Percentiles rank a stretch among this genome's conserved stretches.
phyloP scores from a whole-genome alignment of 2,888 invertebrate species.

The Dromius quadrimaculatus region DNA sequence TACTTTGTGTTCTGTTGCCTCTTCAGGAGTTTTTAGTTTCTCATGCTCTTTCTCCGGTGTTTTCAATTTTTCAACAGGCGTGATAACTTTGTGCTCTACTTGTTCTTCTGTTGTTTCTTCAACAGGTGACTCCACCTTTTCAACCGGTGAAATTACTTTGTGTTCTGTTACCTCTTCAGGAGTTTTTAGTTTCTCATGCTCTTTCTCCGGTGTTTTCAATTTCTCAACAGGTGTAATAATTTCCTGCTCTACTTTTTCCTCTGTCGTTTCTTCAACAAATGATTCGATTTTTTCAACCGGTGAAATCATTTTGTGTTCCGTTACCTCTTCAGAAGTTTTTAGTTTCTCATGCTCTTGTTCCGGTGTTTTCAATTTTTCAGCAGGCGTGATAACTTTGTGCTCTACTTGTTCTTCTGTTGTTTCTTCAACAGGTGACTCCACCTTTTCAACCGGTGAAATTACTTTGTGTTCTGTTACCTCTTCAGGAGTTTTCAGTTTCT shows the following conservation, averaged over 20 bases:
- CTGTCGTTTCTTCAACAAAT: no score
- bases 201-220: conserved; percentile 1
- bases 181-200: no score
- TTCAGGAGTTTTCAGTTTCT: background rate
- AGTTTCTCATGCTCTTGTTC: background rate
- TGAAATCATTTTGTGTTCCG: background rate
- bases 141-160: conserved; percentile 27
- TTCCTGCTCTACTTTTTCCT: conserved; percentile 32
- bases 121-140: no score
- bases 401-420: conserved; percentile 8
- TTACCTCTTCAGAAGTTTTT: background rate
- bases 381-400: no score
- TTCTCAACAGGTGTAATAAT: conserved; percentile 47
- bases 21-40: background rate
- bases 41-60: no score
- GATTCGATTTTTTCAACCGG: conserved; percentile 34
- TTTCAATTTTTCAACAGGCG: background rate
- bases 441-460: conserved; percentile 3
- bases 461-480: conserved; percentile 13
- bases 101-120: background rate
- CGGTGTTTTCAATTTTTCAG: background rate
- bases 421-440: background rate
- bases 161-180: conserved; percentile 37
- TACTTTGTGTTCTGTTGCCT: conserved; percentile 9
- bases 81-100: conserved; percentile 11